Base-by-base conservation (phyloP, 2,113 vertebrate species). In the Zosterops pallidus region DNA sequence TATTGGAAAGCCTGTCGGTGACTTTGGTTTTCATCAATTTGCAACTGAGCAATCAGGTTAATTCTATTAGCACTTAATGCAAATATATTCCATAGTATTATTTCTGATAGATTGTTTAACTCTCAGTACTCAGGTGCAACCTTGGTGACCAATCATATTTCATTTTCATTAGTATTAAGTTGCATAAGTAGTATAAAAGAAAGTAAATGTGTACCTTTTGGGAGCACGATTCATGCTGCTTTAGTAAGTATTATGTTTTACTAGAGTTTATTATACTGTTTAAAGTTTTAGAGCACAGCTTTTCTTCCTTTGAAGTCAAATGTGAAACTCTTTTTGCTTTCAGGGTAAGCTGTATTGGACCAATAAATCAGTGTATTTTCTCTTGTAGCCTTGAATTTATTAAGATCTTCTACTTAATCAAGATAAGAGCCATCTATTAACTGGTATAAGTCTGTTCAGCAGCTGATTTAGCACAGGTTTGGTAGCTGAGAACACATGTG, bases 241-340 rank as follows among this genome's bases (percentile, higher is more conserved):
- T 79, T 75, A 86, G 22, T 83, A 92, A 92, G 75, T 86, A 82
- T 95, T 89, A 53, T 52, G 56, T 90, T 97, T 93, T 90, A 86
- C 41, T 86, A 60, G 28, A 37, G 53, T 82, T 89, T 89, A 53
- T 79, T 74, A 42, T 7, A 29, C 37, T 62, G 35, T 84, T 89
- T 89, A 86, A 75, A 81, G 41, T 63, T 94, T 82, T 92, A 77
- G 44, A 18, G 44, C 62, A 64, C 41, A 81, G 31, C 2, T 90
- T 86, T 75, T 6, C 15, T 89, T 81, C 80, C 72, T 92, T 92
- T 95, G 83, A 97, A 83, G 78, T 86, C 28, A 86, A 90, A 97
- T 29, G 57, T 82, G 37, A 90, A 84, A 75, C 56, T 77, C 15
- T 25, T 94, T 88, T 94, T 91, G 5, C 69, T 94, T 92, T 92